phyloP scores from a whole-genome alignment of 2,797 vertebrate genomes.

The Acipenser oxyrinchus region DNA sequence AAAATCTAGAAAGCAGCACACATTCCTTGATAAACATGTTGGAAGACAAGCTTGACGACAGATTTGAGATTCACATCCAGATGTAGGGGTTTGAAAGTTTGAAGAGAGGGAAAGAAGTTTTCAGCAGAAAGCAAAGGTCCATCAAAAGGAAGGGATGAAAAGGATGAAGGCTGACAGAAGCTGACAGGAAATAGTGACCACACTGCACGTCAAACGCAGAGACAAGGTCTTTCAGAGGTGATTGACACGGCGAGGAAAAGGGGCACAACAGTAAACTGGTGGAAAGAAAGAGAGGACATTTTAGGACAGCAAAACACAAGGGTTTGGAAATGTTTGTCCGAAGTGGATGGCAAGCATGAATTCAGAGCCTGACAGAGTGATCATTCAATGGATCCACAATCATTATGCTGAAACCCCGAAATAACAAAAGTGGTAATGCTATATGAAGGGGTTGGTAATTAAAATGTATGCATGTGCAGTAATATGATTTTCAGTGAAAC shows the following conservation, averaged over 20 bases:
- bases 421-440: too few relatives aligned
- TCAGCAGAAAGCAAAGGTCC: slow-evolving; percentile 27
- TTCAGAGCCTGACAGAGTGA: too few relatives aligned
- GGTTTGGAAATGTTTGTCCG: slow-evolving; percentile 7
- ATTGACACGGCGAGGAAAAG: slow-evolving; percentile 76
- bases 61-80: background rate
- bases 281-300: slow-evolving; percentile 24
- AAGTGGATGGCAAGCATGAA: too few relatives aligned
- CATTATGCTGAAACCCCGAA: too few relatives aligned
- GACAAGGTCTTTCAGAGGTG: slow-evolving; percentile 67
- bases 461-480: too few relatives aligned
- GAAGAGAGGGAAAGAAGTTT: slow-evolving; percentile 16
- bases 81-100: slow-evolving; percentile 5
- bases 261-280: slow-evolving; percentile 64
- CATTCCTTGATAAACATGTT: background rate
- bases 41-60: background rate
- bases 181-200: slow-evolving; percentile 37
- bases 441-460: too few relatives aligned
- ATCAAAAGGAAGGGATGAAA: slow-evolving; percentile 33
- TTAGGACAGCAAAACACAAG: slow-evolving; percentile 8
- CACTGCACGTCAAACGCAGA: slow-evolving; percentile 45
- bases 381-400: too few relatives aligned
- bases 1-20: background rate
- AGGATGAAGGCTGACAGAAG: slow-evolving; percentile 38
- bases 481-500: too few relatives aligned